Conservation (phyloP, 2,113 vertebrate genomes). For the Nannobrachium achirus region DNA sequence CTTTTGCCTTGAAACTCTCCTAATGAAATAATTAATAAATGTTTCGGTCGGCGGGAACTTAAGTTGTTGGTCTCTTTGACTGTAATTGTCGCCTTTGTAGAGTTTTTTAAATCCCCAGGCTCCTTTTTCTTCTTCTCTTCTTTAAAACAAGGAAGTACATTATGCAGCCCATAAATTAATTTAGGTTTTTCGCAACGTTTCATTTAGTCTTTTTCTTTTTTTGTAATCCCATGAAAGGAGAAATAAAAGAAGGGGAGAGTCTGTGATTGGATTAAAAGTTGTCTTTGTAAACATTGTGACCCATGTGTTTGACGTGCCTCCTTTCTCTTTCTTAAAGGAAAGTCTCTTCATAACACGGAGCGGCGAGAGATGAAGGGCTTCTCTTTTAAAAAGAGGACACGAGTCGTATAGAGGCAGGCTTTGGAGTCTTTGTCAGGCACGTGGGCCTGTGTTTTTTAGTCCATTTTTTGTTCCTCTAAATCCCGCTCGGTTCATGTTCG, state of each 20-base stretch:
- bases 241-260: conserved; percentile 70
- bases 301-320: conserved; percentile 76
- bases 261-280: conserved; percentile 79
- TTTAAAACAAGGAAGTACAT: conserved; percentile 67
- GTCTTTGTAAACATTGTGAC: conserved; percentile 81
- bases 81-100: conserved; percentile 70
- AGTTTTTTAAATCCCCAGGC: conserved; percentile 67
- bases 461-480: conserved; percentile 78
- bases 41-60: conserved; percentile 56
- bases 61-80: conserved; percentile 63
- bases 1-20: conserved; percentile 46
- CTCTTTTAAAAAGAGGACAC: conserved; percentile 64
- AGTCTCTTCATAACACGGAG: conserved; percentile 69
- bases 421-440: conserved; percentile 76
- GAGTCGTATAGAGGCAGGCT: conserved; percentile 68
- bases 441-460: conserved; percentile 67
- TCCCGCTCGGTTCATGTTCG: conserved; percentile 71
- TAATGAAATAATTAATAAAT: conserved; percentile 58
- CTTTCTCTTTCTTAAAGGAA: conserved; percentile 67
- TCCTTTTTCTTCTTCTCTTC: too few species aligned
- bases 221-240: conserved; percentile 81
- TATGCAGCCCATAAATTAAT: conserved; percentile 78
- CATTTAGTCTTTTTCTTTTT: conserved; percentile 75
- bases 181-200: conserved; percentile 75
- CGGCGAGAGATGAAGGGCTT: conserved; percentile 74